These are phyloP conservation scores for Cyanistes caeruleus DNA, from an alignment of 2,113 vertebrate species.

Conservation along the genomic window DNA sequence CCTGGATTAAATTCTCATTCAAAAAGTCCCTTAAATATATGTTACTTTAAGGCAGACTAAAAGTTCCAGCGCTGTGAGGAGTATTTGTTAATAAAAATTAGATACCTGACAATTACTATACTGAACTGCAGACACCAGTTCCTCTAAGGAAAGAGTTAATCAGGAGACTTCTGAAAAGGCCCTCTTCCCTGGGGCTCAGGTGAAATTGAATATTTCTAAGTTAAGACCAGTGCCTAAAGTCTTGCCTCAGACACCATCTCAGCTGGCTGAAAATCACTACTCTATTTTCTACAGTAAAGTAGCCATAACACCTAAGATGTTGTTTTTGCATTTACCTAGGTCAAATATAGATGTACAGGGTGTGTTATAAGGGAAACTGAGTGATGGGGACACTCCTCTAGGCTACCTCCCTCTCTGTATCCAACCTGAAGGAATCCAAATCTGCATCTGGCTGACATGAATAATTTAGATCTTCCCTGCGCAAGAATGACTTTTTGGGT, in stretches of 20 bases:
- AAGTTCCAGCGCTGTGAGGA: not conserved
- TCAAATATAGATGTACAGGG: not conserved
- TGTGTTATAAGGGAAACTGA: not conserved
- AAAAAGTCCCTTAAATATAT: not conserved
- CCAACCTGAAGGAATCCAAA: not conserved
- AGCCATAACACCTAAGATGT: not conserved
- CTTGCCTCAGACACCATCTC: not conserved
- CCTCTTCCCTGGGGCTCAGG: not conserved
- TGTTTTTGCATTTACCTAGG: not conserved
- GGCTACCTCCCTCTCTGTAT: not conserved
- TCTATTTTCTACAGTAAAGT: not conserved
- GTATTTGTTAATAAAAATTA: not conserved
- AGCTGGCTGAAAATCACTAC: not conserved
- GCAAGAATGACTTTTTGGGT: not conserved
- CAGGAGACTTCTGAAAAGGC: not conserved
- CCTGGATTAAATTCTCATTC: not conserved
- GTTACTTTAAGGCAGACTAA: not conserved
- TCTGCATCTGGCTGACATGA: not conserved
- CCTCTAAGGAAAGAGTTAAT: not conserved
- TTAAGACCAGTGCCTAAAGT: not conserved
- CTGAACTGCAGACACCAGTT: not conserved
- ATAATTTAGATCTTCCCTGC: not conserved
- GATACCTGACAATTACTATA: not conserved
- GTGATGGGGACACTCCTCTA: not conserved
- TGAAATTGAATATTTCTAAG: not conserved